Evolutionary conservation across 2,113 vertebrate species (phyloP), one percentile per base, ranked within the genome.

Genomic region (Corythaeola cristata): DNA sequence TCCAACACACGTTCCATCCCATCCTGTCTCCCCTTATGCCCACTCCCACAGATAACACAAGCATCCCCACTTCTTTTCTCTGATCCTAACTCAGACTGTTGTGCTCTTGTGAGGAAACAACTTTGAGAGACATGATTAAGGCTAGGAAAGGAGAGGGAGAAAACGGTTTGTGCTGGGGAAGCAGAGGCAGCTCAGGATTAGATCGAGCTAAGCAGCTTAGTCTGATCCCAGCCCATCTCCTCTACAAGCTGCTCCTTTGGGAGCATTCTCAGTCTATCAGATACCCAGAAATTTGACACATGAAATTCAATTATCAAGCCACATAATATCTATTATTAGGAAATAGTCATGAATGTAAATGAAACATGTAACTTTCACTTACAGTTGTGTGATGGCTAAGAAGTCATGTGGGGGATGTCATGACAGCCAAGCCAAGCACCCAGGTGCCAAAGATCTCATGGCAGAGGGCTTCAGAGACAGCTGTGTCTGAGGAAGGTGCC

Each of bases 371-470:
- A 9, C 4, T 62, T 72, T 5, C 28, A 49, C 3, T 10, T 49
- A 52, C 17, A 44, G 24, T 24, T 0, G 0, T 49, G 24, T 32
- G n/a, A 59, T 33, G 15, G 32, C 20, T 78, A 8, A 12, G 7
- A 14, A n/a, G 26, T 74, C 12, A 8, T 4, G 5, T 21, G 6
- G 9, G 2, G 4, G 12, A 32, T 71, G 15, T 63, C 24, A 35
- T 21, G 52, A 45, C 30, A 89, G 33, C 23, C 55, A 59, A 50
- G 27, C 3, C 35, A 77, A 67, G 28, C 12, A 73, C 9, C 9
- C 15, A 41, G 28, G 5, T 45, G 28, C 24, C 41, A 77, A 76
- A 90, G 18, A 20, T 62, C 19, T 80, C 45, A 24, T 18, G 68
- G 39, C 23, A 86, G 21, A 73, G 16, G 11, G 16, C 33, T 77